Base-by-base conservation (phyloP, 2,797 vertebrate species). In the Acipenser transmontanus region DNA sequence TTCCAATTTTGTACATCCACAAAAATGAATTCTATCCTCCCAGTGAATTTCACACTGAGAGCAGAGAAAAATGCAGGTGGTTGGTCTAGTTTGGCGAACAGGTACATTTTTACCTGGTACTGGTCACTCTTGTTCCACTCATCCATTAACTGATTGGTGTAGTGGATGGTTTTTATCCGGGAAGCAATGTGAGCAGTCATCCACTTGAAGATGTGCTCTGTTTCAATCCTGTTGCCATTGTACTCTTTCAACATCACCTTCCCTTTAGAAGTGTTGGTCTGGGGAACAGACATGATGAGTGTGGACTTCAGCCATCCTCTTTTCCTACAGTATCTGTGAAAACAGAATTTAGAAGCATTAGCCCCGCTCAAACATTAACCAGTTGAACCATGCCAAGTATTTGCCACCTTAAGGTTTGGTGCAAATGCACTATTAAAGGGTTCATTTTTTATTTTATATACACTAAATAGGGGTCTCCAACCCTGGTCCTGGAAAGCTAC, bases 21-120 rank as follows among this genome's bases (percentile, higher is more conserved):
- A 63, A 98, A 99, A 80, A 99, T 95, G 82, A 99, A 99, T 73
- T 98, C 95, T 1, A 99, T 96, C 78, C 97, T 93, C n/a, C 97
- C 97, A 0, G 96, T 98, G 76, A 98, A 99, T 77, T 98, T 98
- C 20, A 98, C 91, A 1, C 96, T 98, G 47, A 99, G 88, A 0
- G 96, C 92, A 7, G 97, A 98, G 81, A 98, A 98, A 82, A 99
- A 98, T 0, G 95, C 93, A 0, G 97, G 97, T 0, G 96, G 96
- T 80, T 97, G 94, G 61, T 94, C 82, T 0, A 99, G 92, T 62
- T 79, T 89, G 67, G 96, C 95, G 60, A 99, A 98, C 50, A 99
- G 85, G 69, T 96, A 98, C 81, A 99, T 95, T 86, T 97, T 98
- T 10, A 98, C 82, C 0, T 90, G 85, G 66, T 94, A 93, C 68